Evolutionary conservation across 2,113 vertebrate genomes (phyloP).

Genomic region (Galbula dea): DNA sequence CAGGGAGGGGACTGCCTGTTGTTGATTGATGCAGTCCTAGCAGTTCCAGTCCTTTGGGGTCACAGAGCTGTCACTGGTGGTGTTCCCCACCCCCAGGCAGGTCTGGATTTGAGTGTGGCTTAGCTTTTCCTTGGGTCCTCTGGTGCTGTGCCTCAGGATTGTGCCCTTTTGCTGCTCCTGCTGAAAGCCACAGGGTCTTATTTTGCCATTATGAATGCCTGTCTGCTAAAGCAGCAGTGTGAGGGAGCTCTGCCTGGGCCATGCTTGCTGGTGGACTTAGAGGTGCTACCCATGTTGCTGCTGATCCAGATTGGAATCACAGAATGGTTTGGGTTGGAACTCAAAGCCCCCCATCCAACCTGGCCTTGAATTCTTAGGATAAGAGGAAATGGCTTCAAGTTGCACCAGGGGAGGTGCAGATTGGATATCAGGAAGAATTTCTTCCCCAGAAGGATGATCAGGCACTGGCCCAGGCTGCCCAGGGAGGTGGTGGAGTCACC

Average conservation of each 20-base stretch:
- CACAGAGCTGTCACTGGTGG: neutral
- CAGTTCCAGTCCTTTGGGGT: neutral
- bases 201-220: neutral
- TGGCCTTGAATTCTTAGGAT: too few relatives aligned
- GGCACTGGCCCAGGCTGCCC: too few relatives aligned
- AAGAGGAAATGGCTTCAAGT: too few relatives aligned
- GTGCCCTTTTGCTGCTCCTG: neutral
- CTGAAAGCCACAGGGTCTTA: neutral
- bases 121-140: neutral
- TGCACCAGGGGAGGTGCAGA: too few relatives aligned
- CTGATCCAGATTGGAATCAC: neutral
- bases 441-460: too few relatives aligned
- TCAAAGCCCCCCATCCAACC: too few relatives aligned
- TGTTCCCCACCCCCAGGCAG: neutral
- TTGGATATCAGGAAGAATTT: too few relatives aligned
- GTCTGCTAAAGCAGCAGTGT: accelerated
- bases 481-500: too few relatives aligned
- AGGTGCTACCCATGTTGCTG: neutral
- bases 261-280: accelerated
- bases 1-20: neutral
- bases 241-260: neutral
- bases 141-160: neutral
- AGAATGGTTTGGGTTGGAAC: neutral
- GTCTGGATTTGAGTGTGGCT: neutral
- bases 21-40: neutral